Evolutionary conservation across 1,140 invertebrate genomes (phyloP).

Genomic region (Atta colombica): DNA sequence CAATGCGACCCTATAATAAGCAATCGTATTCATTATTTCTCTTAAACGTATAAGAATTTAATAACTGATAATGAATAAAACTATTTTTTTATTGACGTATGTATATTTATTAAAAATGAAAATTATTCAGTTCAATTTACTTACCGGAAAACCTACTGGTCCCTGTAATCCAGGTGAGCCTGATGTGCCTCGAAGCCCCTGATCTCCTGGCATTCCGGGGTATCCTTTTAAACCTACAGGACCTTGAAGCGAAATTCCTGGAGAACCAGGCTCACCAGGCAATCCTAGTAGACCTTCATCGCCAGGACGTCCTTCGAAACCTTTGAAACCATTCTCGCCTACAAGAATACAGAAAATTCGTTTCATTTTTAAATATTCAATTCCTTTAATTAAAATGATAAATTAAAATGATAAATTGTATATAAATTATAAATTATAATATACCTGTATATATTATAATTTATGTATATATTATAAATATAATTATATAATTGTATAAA

Average conservation of each 20-base stretch:
- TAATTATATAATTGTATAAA: background rate
- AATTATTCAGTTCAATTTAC: conserved; percentile 28
- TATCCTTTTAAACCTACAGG: conserved; percentile 86
- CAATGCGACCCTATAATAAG: conserved; percentile 77
- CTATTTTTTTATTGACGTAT: background rate
- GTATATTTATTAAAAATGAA: background rate
- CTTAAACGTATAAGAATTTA: background rate
- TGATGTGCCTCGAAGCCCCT: conserved; percentile 85
- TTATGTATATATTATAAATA: too few species aligned
- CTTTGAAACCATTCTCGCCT: conserved; percentile 86
- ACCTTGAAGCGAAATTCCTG: conserved; percentile 84
- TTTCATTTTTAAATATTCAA: background rate
- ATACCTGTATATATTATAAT: background rate
- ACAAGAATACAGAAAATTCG: conserved; percentile 35
- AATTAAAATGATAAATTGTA: background rate
- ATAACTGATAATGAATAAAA: background rate
- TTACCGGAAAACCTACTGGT: conserved; percentile 82
- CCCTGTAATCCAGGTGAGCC: conserved; percentile 86
- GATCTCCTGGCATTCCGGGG: conserved; percentile 86
- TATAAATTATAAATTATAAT: background rate
- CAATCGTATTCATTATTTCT: background rate
- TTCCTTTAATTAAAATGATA: background rate
- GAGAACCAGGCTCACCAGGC: conserved; percentile 85
- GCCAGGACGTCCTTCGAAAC: conserved; percentile 87
- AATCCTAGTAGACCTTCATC: conserved; percentile 84